phyloP scores from a whole-genome alignment of 2,797 vertebrate genomes.

The Pangasius krempfi region DNA sequence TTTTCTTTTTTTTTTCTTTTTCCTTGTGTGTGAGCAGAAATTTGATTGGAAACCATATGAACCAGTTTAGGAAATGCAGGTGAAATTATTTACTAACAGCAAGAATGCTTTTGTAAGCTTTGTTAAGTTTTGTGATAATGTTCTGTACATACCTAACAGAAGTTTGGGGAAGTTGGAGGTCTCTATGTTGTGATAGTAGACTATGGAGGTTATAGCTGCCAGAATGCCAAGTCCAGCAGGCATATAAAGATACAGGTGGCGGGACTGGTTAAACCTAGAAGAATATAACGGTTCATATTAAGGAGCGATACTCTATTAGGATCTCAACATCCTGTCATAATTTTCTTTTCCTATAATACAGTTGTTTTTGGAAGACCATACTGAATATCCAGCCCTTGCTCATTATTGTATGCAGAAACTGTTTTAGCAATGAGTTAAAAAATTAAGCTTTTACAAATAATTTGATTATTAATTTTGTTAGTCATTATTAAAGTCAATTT shows the following conservation, averaged over 20 bases:
- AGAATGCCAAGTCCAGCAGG: constrained; percentile 84
- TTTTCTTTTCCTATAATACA: neutral
- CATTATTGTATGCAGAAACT: neutral
- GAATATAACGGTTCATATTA: neutral
- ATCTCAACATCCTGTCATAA: neutral
- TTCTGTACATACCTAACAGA: constrained; percentile 75
- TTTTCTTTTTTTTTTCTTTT: neutral
- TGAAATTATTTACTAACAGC: neutral
- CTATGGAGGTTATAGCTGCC: constrained; percentile 82
- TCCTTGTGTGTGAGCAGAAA: neutral
- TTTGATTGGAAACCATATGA: neutral
- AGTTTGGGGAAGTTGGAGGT: constrained; percentile 89
- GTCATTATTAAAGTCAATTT: neutral
- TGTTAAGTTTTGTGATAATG: neutral
- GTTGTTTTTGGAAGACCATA: neutral
- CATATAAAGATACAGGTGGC: constrained; percentile 87
- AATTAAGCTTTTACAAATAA: neutral
- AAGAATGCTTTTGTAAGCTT: neutral
- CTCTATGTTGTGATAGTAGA: constrained; percentile 90
- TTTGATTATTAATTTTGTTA: neutral
- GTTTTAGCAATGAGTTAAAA: neutral
- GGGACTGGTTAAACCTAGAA: constrained; percentile 77
- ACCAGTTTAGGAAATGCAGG: neutral
- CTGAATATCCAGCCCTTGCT: neutral
- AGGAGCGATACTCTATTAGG: neutral